phyloP scores from a whole-genome alignment of 2,113 vertebrate species.

The Poeciliopsis prolifica region DNA sequence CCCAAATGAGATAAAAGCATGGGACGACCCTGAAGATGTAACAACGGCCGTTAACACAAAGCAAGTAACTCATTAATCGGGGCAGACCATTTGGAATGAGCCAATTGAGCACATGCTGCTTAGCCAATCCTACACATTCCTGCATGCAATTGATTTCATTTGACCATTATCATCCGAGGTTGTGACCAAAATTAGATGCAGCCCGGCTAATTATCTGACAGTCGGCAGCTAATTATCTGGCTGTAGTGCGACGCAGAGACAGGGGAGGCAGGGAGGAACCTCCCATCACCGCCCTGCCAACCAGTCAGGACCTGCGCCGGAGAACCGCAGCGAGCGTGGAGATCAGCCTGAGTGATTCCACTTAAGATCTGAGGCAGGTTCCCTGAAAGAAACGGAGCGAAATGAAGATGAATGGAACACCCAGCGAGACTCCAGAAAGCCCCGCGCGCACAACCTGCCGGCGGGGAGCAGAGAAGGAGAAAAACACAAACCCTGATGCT shows the following conservation, averaged over 20 bases:
- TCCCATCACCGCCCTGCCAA: conserved; percentile 23
- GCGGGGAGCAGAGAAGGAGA: neutral
- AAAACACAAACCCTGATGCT: conserved; percentile 31
- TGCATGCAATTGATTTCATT: conserved; percentile 71
- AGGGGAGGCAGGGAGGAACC: conserved; percentile 30
- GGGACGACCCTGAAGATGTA: conserved; percentile 33
- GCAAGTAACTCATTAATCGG: conserved; percentile 49
- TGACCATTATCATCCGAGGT: conserved; percentile 74
- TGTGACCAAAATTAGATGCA: conserved; percentile 76
- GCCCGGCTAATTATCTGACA: conserved; percentile 74
- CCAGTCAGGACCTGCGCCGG: conserved; percentile 21
- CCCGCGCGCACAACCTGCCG: neutral
- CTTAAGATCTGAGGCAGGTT: conserved; percentile 51
- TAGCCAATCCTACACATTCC: conserved; percentile 67
- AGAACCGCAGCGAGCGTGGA: conserved; percentile 30
- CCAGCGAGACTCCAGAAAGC: conserved; percentile 25
- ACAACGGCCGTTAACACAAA: conserved; percentile 44
- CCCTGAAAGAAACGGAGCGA: neutral
- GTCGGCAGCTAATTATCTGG: conserved; percentile 73
- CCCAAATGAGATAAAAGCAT: conserved; percentile 35
- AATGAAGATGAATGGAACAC: conserved; percentile 37
- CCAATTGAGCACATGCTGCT: conserved; percentile 66
- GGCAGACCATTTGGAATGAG: conserved; percentile 55
- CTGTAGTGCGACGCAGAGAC: conserved; percentile 38
- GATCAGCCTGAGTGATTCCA: conserved; percentile 44